Percentiles rank a stretch among this genome's conserved stretches.
These are phyloP conservation scores for Dipodomys ordii DNA, from an alignment of 2,113 vertebrate species.

Conservation along the genomic window DNA sequence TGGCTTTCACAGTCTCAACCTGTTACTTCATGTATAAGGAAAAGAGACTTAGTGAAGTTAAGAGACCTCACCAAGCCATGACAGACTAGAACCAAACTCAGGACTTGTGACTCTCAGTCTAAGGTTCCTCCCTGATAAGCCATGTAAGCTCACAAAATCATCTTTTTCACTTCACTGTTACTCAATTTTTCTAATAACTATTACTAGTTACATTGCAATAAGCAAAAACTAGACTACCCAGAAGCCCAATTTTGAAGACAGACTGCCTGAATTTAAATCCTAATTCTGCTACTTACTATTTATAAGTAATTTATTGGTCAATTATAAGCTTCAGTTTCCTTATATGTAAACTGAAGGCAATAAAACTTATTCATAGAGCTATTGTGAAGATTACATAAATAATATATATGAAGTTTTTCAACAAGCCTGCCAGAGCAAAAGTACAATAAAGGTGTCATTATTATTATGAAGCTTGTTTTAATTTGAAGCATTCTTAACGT, in stretches of 20 bases:
- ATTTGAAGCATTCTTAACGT: background rate
- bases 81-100: background rate
- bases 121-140: background rate
- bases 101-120: background rate
- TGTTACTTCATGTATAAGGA: background rate
- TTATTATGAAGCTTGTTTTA: conserved; percentile 16
- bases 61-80: background rate
- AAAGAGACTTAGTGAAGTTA: background rate
- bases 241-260: background rate
- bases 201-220: background rate
- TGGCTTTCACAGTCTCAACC: background rate
- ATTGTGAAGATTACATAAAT: conserved; percentile 13
- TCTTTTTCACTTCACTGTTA: background rate
- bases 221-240: background rate
- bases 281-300: background rate
- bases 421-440: background rate
- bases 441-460: background rate
- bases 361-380: background rate
- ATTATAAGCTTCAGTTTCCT: background rate
- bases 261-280: background rate
- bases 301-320: background rate
- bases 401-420: background rate
- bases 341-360: background rate
- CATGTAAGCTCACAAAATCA: background rate
- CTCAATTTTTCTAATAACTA: background rate